phyloP scores from a whole-genome alignment of 2,113 vertebrate genomes.

The Salvelinus sp. region DNA sequence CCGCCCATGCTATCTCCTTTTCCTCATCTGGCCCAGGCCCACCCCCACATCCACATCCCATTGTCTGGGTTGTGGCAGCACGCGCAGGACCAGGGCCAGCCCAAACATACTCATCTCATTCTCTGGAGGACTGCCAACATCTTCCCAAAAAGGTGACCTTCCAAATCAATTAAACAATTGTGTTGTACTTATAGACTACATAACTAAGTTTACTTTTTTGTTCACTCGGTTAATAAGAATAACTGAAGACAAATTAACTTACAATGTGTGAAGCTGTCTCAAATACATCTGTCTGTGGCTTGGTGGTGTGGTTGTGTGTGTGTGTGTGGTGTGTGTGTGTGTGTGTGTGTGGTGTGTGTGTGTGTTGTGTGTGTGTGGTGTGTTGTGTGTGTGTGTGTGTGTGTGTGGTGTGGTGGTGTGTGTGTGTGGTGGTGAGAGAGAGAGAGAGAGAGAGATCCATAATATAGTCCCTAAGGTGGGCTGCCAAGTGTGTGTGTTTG shows the following conservation, averaged over 20 bases:
- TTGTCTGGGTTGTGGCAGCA: constrained; percentile 76
- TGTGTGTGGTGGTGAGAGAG: no score
- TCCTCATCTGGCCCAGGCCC: constrained; percentile 73
- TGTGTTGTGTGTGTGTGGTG: no score
- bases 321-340: no score
- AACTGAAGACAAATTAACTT: no score
- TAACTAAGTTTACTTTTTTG: no score
- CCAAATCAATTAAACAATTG: constrained; percentile 60
- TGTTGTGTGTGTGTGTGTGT: no score
- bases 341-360: no score
- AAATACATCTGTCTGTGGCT: no score
- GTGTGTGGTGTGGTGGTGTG: no score
- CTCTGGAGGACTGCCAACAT: constrained; percentile 70
- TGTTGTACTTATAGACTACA: background rate
- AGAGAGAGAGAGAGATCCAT: constrained; percentile 43
- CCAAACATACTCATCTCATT: constrained; percentile 73
- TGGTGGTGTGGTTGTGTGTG: no score
- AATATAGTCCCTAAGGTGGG: constrained; percentile 59
- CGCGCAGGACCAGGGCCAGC: constrained; percentile 71
- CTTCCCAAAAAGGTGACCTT: constrained; percentile 73
- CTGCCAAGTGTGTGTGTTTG: constrained; percentile 56
- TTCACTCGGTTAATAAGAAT: no score
- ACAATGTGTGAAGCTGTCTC: no score
- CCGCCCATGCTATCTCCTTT: constrained; percentile 75
- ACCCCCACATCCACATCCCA: constrained; percentile 74